Evolutionary conservation across 2,113 vertebrate genomes (phyloP), one percentile per base, ranked within the genome.

Genomic region (Laticauda colubrina): DNA sequence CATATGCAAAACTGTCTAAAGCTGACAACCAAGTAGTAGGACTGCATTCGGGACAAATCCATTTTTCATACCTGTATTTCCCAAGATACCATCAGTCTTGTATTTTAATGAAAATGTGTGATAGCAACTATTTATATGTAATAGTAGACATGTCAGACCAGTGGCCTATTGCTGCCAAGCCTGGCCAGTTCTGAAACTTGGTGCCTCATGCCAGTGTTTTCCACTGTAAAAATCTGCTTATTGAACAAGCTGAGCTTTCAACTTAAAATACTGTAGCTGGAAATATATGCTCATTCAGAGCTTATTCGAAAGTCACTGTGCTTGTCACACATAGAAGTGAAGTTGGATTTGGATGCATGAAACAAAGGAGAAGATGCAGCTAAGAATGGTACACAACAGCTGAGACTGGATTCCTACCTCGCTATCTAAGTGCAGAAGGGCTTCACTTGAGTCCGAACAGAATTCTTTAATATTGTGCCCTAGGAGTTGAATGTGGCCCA

Each of bases 391-490:
- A 64, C 1, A 34, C 29, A 4, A 21, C 93, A 8, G 34, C 10
- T 43, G 48, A 39, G 54, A 81, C 89, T 90, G 61, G 85, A 88
- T 53, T 89, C 89, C 89, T 90, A 91, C 48, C 14, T 94, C 61
- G 48, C 56, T 26, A 53, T 89, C 10, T 9, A 87, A 93, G 90
- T 26, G 14, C 53, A 57, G 88, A 2, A 2, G 0, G 3, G 45
- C 11, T 45, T 53, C 91, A 2, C 24, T 0, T 43, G 0, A 4
- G 23, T 29, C 26, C 12, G 87, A 61, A 88, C 0, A 0, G 12
- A 23, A 29, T 20, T 4, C 0, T 57, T 81, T 14, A 55, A 26
- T 48, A 55, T 29, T 64, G 3, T 26, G 7, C 55, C 39, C 0
- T 29, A 12, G 69, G 14, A 54, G 90, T 34, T 3, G 0, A 86